These are phyloP conservation scores for Trichoplax adhaerens DNA, from an alignment of 37 sponge, comb jelly and placozoan genomes.

Conservation along the genomic window DNA sequence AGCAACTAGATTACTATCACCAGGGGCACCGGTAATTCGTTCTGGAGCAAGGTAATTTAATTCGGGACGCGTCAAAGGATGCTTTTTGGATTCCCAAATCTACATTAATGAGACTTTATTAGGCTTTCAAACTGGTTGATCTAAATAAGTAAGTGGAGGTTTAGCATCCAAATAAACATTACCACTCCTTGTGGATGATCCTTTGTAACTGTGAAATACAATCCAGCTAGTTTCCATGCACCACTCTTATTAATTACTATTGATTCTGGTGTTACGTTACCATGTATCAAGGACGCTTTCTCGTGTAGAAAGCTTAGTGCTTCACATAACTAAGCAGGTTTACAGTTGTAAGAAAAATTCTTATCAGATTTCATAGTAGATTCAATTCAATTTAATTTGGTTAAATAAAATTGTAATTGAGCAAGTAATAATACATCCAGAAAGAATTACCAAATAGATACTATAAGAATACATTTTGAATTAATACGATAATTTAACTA, in stretches of 20 bases:
- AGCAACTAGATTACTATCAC: not conserved
- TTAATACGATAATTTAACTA: too few relatives aligned
- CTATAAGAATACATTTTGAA: too few relatives aligned
- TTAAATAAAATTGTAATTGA: too few relatives aligned
- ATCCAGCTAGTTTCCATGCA: slow-evolving; percentile 60
- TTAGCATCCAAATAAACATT: too few relatives aligned
- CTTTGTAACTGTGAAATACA: slow-evolving; percentile 24
- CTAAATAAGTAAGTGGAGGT: too few relatives aligned
- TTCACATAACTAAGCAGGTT: slow-evolving; percentile 22
- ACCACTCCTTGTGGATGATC: too few relatives aligned
- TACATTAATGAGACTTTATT: too few relatives aligned
- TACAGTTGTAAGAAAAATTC: not conserved
- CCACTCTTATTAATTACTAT: slow-evolving; percentile 27
- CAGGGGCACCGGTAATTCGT: slow-evolving; percentile 19
- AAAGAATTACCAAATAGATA: too few relatives aligned
- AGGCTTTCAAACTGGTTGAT: too few relatives aligned
- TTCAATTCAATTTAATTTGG: too few relatives aligned
- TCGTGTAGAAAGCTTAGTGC: slow-evolving; percentile 51
- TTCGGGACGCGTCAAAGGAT: not conserved
- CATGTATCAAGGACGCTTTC: slow-evolving; percentile 58
- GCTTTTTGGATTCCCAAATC: slow-evolving; percentile 14
- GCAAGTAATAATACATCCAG: too few relatives aligned
- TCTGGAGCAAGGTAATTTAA: slow-evolving; percentile 73
- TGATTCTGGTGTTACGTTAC: slow-evolving; percentile 37
- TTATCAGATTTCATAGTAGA: too few relatives aligned